phyloP scores from a whole-genome alignment of 2,888 invertebrate species.

The Synergus japonicus region DNA sequence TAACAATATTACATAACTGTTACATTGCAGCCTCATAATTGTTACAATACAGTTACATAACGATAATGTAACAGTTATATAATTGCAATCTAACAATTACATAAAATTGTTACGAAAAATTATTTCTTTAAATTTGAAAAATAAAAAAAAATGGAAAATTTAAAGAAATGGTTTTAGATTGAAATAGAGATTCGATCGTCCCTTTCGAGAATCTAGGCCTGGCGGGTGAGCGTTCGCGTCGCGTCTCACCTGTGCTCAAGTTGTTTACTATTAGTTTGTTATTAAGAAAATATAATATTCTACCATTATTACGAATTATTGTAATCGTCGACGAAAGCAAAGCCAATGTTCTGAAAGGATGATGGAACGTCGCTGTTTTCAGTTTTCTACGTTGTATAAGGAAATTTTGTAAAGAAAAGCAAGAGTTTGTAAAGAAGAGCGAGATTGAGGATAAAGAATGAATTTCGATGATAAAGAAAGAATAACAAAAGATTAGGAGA shows the following conservation, averaged over 20 bases:
- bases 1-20: background rate
- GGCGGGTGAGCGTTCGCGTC: conserved; percentile 53
- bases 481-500: conserved; percentile 47
- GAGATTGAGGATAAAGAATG: conserved; percentile 18
- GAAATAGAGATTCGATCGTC: background rate
- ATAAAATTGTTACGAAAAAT: background rate
- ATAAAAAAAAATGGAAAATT: background rate
- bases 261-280: conserved; percentile 75
- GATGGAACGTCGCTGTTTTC: conserved; percentile 42
- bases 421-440: conserved; percentile 40
- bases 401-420: conserved; percentile 29
- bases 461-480: conserved; percentile 9
- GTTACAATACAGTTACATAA: background rate
- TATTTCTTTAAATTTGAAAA: background rate
- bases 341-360: conserved; percentile 45
- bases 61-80: background rate
- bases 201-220: conserved; percentile 29
- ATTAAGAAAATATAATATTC: conserved; percentile 62
- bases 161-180: background rate
- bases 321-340: conserved; percentile 57
- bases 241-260: conserved; percentile 74
- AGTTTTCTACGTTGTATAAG: conserved; percentile 25
- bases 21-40: no score
- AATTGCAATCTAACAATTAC: background rate
- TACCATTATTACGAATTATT: conserved; percentile 60